A percentile compares a stretch with the other conserved stretches of the same genome.
Conservation (phyloP, 37 sponge, comb jelly and placozoan genomes). For the Halichondria panicea region DNA sequence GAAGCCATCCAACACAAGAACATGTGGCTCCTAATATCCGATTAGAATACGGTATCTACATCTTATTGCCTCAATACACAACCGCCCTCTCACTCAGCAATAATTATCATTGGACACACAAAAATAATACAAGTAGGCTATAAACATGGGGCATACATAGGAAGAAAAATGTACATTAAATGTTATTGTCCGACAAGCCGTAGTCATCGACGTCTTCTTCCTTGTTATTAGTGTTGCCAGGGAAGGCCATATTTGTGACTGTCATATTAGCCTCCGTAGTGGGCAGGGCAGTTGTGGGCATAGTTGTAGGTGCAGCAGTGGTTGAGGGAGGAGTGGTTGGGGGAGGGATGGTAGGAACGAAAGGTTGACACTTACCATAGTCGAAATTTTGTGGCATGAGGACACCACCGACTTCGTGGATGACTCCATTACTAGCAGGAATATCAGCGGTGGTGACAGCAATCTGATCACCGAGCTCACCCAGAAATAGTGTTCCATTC, state of each 20-base stretch:
- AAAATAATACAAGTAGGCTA: too few species aligned
- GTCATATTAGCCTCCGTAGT: background rate
- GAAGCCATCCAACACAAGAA: too few species aligned
- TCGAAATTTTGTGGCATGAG: constrained; percentile 27
- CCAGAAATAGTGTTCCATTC: background rate
- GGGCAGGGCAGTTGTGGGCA: background rate
- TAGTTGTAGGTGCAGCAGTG: background rate
- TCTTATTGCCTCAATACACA: too few species aligned
- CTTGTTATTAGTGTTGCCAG: background rate
- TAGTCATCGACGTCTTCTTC: background rate
- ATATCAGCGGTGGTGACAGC: constrained; percentile 26
- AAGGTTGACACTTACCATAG: constrained; percentile 14
- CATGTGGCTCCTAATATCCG: too few species aligned
- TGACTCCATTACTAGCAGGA: constrained; percentile 53
- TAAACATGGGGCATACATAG: too few species aligned
- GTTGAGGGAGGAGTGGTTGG: constrained; percentile 11
- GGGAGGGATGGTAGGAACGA: constrained; percentile 42
- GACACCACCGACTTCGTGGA: constrained; percentile 24
- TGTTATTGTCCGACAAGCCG: background rate
- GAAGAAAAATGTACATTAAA: too few species aligned
- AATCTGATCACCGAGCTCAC: background rate
- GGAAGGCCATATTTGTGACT: background rate
- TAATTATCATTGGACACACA: too few species aligned
- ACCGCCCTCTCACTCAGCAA: too few species aligned
- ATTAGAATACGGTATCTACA: too few species aligned